Conservation (phyloP, 2,113 vertebrate genomes). For the Sitta europaea region DNA sequence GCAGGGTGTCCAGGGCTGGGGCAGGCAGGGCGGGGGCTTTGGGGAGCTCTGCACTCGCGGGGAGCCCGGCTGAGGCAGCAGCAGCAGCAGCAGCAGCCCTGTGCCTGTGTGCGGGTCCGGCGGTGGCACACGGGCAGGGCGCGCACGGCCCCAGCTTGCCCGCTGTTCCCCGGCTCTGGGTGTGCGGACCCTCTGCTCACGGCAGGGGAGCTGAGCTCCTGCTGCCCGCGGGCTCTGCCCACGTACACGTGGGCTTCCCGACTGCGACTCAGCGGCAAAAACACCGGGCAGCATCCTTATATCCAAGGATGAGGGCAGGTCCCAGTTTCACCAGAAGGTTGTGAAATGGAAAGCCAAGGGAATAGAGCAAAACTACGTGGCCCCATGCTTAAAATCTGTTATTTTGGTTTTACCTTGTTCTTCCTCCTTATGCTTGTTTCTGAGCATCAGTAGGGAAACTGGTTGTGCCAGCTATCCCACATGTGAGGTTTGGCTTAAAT, state of each 20-base stretch:
- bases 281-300: fast-evolving
- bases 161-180: neutral
- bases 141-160: neutral
- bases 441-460: neutral
- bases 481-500: neutral
- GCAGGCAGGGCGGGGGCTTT: neutral
- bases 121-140: fast-evolving
- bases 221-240: neutral
- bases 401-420: neutral
- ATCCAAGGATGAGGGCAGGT: neutral
- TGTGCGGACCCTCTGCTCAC: neutral
- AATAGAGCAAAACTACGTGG: neutral
- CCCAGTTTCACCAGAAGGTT: neutral
- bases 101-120: fast-evolving
- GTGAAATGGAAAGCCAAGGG: neutral
- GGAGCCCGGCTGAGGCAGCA: neutral
- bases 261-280: neutral
- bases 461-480: neutral
- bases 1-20: neutral
- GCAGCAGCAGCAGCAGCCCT: fast-evolving
- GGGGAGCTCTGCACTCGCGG: no score
- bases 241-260: fast-evolving
- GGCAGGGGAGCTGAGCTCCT: neutral
- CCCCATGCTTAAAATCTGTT: neutral
- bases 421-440: neutral